Conservation (phyloP, 2,888 invertebrate genomes). For the Macrosoma leucophasiata region DNA sequence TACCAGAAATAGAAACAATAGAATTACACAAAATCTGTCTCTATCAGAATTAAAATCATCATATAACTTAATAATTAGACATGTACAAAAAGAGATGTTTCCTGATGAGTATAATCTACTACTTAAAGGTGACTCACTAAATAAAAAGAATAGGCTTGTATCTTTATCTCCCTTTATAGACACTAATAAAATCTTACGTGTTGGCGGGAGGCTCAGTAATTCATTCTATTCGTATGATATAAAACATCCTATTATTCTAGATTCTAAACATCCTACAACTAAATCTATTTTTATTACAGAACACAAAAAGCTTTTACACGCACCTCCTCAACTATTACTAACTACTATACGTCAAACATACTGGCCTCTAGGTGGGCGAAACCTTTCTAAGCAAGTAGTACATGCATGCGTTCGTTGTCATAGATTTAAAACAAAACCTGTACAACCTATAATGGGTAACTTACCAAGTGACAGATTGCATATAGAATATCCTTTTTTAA, state of each 20-base stretch:
- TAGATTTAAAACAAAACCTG: no score
- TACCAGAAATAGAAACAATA: constrained; percentile 3
- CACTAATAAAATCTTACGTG: constrained; percentile 11
- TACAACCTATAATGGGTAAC: no score
- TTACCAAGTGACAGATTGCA: no score
- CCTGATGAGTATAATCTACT: constrained; percentile 5
- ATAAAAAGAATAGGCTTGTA: constrained; percentile 6
- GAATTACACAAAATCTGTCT: background rate
- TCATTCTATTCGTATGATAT: constrained; percentile 20
- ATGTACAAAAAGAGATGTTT: constrained; percentile 9
- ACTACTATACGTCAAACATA: no score
- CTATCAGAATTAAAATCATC: constrained; percentile 8
- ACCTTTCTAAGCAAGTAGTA: no score
- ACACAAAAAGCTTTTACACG: no score
- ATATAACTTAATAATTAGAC: constrained; percentile 4
- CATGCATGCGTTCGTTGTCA: no score
- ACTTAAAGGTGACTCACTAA: constrained; percentile 2
- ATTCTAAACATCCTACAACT: background rate
- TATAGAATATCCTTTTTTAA: no score
- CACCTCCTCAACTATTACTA: no score
- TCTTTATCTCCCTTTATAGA: constrained; percentile 10
- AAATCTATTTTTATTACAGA: no score
- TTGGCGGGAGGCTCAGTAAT: constrained; percentile 23
- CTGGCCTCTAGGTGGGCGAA: no score
- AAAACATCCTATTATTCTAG: constrained; percentile 18